Evolutionary conservation across 1,140 invertebrate genomes (phyloP), one percentile per base, ranked within the genome.

Genomic region (Drosophila ananassae): DNA sequence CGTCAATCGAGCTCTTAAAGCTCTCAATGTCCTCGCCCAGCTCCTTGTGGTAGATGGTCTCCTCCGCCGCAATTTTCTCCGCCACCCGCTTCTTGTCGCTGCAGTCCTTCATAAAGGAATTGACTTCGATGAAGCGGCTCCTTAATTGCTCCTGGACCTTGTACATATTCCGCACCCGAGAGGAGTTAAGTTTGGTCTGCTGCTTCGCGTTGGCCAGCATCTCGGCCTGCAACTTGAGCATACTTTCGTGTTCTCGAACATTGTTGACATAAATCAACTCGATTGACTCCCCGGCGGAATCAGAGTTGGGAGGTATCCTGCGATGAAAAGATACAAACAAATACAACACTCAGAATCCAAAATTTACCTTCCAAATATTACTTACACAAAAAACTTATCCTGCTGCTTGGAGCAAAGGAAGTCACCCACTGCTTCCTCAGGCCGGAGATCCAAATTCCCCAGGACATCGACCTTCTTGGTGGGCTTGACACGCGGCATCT

Each of bases 81-180:
- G 91, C 85, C 0, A 57, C 13, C 4, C 71, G 60, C 44, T 85
- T 85, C 51, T 92, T 92, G 22, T 91, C 84, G n/a, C 30, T 57
- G 13, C 91, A 92, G 25, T 92, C 90, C 62, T 90, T 90, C 8
- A 92, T 90, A 37, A 92, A 92, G 56, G 60, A 78, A 63, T 92
- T 92, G 3, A 91, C 89, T 50, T 85, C 77, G 44, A 92, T 90
- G 41, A 92, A 92, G 30, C 87, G 82, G 32, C 89, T 60, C 12
- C 91, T 61, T 21, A 92, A 52, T 10, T 79, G 24, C 24, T 77
- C 71, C 51, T 92, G 91, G 8, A 81, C 81, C 46, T 73, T 74
- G 54, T 90, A 79, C 73, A 91, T 81, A 22, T 76, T 53, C 2
- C 73, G 59, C 10, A 91, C 85, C 1, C 91, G 81, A 7, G 58